Conservation (phyloP, 2,888 invertebrate species). For the Caenorhabditis wallacei region DNA sequence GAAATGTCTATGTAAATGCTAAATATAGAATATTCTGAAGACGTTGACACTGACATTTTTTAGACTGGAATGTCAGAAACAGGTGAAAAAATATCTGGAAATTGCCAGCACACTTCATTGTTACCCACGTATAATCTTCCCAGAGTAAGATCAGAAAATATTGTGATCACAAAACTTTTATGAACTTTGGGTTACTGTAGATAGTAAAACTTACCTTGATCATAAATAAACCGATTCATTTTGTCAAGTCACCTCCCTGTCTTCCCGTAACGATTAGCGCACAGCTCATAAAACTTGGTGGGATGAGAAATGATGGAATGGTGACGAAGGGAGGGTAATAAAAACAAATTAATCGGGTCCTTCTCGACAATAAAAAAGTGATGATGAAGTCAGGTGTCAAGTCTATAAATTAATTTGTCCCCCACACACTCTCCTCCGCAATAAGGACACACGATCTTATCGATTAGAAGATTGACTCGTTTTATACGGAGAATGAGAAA, state of each 20-base stretch:
- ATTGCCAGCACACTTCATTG: not conserved
- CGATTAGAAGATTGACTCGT: constrained; percentile 33
- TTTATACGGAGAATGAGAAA: not conserved
- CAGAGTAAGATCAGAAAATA: no score
- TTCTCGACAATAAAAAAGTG: not conserved
- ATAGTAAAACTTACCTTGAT: not conserved
- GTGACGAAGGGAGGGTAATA: constrained; percentile 9
- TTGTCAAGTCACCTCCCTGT: constrained; percentile 4
- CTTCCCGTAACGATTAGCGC: constrained; percentile 40
- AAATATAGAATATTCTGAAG: constrained; percentile 9
- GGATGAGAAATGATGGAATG: constrained; percentile 10
- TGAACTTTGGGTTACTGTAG: constrained; percentile 1
- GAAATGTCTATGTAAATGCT: not conserved
- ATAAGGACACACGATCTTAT: constrained; percentile 44
- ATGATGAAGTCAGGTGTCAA: constrained; percentile 36
- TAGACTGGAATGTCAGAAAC: not conserved
- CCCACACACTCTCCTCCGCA: constrained; percentile 8
- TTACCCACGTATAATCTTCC: not conserved
- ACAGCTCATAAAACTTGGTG: constrained; percentile 60
- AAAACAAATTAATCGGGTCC: constrained; percentile 60
- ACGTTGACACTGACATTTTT: constrained; percentile 16
- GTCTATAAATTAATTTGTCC: constrained; percentile 50
- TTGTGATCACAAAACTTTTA: no score
- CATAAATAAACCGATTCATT: not conserved
- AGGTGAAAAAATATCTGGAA: not conserved